Evolutionary conservation across 2,113 vertebrate species (phyloP).

Genomic region (Monopterus albus): DNA sequence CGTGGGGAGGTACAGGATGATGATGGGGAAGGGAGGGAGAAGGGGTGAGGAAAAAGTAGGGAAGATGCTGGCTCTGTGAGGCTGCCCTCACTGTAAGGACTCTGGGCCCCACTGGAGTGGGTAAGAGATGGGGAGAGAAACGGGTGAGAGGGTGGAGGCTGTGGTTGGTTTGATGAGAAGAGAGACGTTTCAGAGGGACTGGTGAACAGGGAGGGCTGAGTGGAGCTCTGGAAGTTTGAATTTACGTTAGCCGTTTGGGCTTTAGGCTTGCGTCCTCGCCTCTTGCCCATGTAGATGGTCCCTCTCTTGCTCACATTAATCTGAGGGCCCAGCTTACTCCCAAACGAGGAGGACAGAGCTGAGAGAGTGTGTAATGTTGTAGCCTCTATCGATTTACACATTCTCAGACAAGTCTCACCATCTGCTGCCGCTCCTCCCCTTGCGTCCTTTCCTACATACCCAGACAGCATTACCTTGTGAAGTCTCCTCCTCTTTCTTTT

Average conservation of each 20-base stretch:
- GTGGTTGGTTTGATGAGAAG: slow-evolving; percentile 78
- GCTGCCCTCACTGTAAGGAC: slow-evolving; percentile 90
- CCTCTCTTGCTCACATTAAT: slow-evolving; percentile 99
- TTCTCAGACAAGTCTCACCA: slow-evolving; percentile 48
- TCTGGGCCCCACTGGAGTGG: slow-evolving; percentile 92
- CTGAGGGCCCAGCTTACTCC: slow-evolving; percentile 93
- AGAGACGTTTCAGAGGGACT: slow-evolving; percentile 81
- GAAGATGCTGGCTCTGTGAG: slow-evolving; percentile 84
- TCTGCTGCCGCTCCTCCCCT: slow-evolving; percentile 39
- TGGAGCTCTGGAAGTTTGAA: slow-evolving; percentile 45
- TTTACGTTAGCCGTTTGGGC: slow-evolving; percentile 58
- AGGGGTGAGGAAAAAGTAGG: slow-evolving; percentile 69
- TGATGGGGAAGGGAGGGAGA: slow-evolving; percentile 76
- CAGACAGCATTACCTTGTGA: slow-evolving; percentile 87
- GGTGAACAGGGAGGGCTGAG: slow-evolving; percentile 78
- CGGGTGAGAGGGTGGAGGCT: slow-evolving; percentile 80
- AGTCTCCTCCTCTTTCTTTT: slow-evolving; percentile 95
- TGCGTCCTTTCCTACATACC: slow-evolving; percentile 54
- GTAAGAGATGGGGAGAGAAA: slow-evolving; percentile 90
- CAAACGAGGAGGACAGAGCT: slow-evolving; percentile 92
- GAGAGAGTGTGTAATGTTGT: slow-evolving; percentile 88
- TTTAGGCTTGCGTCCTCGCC: slow-evolving; percentile 96
- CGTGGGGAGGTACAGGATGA: slow-evolving; percentile 76
- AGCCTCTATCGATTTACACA: slow-evolving; percentile 82
- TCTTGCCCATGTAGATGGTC: slow-evolving; percentile 99